Base-by-base conservation (phyloP, 1,140 invertebrate species). In the Lordiphosa stackelbergi region DNA sequence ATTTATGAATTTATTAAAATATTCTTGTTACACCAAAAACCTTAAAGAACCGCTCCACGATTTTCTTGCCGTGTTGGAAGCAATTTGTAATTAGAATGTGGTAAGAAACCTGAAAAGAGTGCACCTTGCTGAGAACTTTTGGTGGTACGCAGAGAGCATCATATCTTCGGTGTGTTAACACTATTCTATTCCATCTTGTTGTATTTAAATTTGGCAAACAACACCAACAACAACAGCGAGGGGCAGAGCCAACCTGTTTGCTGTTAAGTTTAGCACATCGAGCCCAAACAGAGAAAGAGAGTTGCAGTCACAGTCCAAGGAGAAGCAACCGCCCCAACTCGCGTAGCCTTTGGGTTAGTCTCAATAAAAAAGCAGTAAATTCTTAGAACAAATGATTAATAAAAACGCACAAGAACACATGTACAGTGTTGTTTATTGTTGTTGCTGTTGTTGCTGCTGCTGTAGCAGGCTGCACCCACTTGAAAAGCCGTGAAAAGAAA, bases 381-480 rank as follows among this genome's bases (percentile, higher is more conserved):
- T 83, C 77, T 65, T 83, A 83, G 77, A 83, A 83, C 72, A 69
- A 83, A 83, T 83, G 77, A 83, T 83, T 83, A 83, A 83, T 83
- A 83, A 83, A 83, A 83, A 68, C 31, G 35, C 37, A 47, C 38
- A 57, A 37, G 28, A 19, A 22, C 38, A 40, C 46, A 52, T 6
- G 8, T 9, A 22, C 35, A 36, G 5, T 19, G 34, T 49, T 45
- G 36, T 47, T 19, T 59, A 13, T 49, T 45, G 36, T 47, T 12
- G 53, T 43, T 56, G 37, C 48, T 53, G 40, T 38, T 16, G 16
- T 16, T 16, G n/a, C n/a, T n/a, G n/a, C n/a, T 54, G 42, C 40
- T 56, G 35, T 9, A 57, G 59, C 41, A 45, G 56, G 69, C 77
- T 83, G 77, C 77, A 83, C 77, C 77, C 77, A 83, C 77, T 73